Percentiles rank a stretch among this genome's conserved stretches.
Evolutionary conservation across 2,888 invertebrate species (phyloP).

Genomic region (Hirtodrosophila alboralis): DNA sequence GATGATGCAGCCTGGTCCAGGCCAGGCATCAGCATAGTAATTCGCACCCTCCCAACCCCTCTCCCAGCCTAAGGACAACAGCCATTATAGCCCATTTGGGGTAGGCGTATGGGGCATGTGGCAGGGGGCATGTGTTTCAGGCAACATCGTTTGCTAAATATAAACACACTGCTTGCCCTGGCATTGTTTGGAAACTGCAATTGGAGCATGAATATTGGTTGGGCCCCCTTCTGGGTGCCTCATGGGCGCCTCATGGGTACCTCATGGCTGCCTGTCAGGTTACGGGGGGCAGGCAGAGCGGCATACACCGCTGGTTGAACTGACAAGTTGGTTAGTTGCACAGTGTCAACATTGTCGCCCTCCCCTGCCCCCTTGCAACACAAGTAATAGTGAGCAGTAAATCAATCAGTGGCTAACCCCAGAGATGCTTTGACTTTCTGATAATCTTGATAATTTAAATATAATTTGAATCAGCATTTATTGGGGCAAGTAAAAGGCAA

Average conservation of each 20-base stretch:
- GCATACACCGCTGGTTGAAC: constrained; percentile 16
- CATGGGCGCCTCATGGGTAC: no score
- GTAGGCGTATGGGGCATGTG: background rate
- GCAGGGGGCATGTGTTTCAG: constrained; percentile 20
- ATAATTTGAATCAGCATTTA: constrained; percentile 41
- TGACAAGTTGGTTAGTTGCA: constrained; percentile 56
- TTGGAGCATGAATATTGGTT: constrained; percentile 77
- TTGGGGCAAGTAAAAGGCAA: no score
- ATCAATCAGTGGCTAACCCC: constrained; percentile 61
- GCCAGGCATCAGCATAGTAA: constrained; percentile 4
- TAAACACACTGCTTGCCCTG: constrained; percentile 63
- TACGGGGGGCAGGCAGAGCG: background rate
- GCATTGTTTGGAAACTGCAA: constrained; percentile 72
- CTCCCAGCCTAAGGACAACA: background rate
- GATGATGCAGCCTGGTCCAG: constrained; percentile 54
- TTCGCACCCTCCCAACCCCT: no score
- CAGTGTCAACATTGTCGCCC: constrained; percentile 22
- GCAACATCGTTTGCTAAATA: constrained; percentile 68
- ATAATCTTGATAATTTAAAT: constrained; percentile 40
- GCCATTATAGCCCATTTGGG: no score
- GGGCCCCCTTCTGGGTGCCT: constrained; percentile 26
- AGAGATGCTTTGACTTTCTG: constrained; percentile 42
- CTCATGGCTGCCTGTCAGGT: constrained; percentile 9
- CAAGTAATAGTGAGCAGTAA: constrained; percentile 47
- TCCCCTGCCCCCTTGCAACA: background rate